Percentiles rank a stretch among this genome's conserved stretches.
Conservation (phyloP, 2,888 invertebrate species). For the Dryocosmus kuriphilus region DNA sequence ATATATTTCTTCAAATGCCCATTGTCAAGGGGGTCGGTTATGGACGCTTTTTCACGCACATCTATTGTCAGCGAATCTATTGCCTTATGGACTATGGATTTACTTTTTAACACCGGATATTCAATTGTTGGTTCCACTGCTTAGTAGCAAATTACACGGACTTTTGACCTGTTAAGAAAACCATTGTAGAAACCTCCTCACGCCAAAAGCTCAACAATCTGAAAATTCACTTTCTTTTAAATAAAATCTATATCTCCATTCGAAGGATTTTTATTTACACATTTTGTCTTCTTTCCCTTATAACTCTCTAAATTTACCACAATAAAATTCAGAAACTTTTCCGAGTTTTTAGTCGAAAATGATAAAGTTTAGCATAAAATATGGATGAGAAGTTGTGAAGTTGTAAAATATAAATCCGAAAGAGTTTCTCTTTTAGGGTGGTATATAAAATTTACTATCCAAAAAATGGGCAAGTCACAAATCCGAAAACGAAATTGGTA, state of each 20-base stretch:
- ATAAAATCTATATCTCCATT: too few species aligned
- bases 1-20: slow-evolving; percentile 64
- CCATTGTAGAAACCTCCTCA: slow-evolving; percentile 8
- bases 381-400: neutral
- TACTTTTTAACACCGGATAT: slow-evolving; percentile 61
- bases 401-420: neutral
- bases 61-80: slow-evolving; percentile 44
- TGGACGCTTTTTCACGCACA: slow-evolving; percentile 59
- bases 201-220: slow-evolving; percentile 1
- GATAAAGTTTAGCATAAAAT: neutral
- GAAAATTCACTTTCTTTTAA: neutral
- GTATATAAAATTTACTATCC: neutral
- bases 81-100: slow-evolving; percentile 49
- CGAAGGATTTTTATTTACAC: neutral
- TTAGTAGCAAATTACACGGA: slow-evolving; percentile 43
- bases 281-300: neutral
- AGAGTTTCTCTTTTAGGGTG: neutral
- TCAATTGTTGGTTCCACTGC: slow-evolving; percentile 45
- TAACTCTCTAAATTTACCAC: neutral
- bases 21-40: slow-evolving; percentile 60
- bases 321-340: neutral
- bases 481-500: neutral
- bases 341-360: neutral
- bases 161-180: slow-evolving; percentile 32
- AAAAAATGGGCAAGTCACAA: neutral